Percentiles rank a stretch among this genome's conserved stretches.
These are phyloP conservation scores for Dynastes maya DNA, from an alignment of 2,888 invertebrate genomes.

Conservation along the genomic window DNA sequence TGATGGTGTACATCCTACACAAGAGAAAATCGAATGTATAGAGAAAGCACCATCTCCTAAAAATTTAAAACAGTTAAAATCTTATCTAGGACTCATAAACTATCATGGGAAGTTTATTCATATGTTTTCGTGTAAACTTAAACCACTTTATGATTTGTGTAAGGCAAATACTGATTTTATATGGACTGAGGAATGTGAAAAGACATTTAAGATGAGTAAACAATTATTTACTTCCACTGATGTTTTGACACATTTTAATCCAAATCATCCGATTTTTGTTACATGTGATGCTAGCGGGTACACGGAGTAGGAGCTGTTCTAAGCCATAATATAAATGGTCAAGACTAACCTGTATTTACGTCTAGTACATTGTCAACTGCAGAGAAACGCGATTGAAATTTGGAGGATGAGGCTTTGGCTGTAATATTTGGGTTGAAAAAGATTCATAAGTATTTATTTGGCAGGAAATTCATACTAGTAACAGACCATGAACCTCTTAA, in stretches of 20 bases:
- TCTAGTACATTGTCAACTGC: neutral
- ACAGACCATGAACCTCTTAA: conserved; percentile 63
- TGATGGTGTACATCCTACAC: conserved; percentile 61
- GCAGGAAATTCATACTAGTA: conserved; percentile 62
- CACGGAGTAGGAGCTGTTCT: conserved; percentile 61
- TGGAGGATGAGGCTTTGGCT: too few relatives aligned
- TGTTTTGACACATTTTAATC: conserved; percentile 55
- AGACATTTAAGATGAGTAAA: conserved; percentile 53
- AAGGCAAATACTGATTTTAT: conserved; percentile 50
- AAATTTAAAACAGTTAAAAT: conserved; percentile 50
- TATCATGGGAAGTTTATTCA: conserved; percentile 2
- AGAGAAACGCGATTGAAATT: too few relatives aligned
- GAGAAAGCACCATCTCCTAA: conserved; percentile 49
- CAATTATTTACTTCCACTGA: conserved; percentile 46
- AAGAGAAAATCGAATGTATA: conserved; percentile 50
- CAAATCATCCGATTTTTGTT: conserved; percentile 56
- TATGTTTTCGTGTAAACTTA: conserved; percentile 51
- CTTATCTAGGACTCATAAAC: conserved; percentile 53
- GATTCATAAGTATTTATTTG: conserved; percentile 61
- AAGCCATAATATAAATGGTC: conserved; percentile 57
- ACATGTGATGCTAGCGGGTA: conserved; percentile 58
- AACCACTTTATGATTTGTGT: conserved; percentile 51
- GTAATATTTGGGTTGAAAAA: conserved; percentile 55
- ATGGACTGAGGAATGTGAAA: conserved; percentile 48
- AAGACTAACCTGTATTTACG: conserved; percentile 56